These are phyloP conservation scores for Oryzias melastigma DNA, from an alignment of 2,113 vertebrate species.

Conservation along the genomic window DNA sequence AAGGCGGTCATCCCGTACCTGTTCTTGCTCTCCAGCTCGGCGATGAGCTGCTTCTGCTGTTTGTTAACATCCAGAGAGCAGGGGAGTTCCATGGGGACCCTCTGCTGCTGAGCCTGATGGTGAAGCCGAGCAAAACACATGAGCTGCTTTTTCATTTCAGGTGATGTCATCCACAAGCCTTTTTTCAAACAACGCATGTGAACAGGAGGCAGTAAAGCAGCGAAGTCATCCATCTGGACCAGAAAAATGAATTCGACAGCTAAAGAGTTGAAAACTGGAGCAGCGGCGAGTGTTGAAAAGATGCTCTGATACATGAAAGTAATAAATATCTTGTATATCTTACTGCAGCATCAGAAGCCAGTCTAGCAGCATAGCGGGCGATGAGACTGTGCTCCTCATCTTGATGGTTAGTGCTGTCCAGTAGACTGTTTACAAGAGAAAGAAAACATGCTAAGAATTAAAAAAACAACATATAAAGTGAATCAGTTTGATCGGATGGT, in stretches of 20 bases:
- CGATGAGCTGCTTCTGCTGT: constrained; percentile 96
- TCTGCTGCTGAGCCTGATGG: constrained; percentile 84
- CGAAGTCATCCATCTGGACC: constrained; percentile 43
- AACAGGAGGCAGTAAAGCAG: constrained; percentile 32
- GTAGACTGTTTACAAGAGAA: constrained; percentile 79
- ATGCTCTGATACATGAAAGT: constrained; percentile 15
- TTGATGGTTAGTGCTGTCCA: constrained; percentile 89
- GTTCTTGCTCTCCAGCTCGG: constrained; percentile 98
- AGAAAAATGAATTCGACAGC: constrained; percentile 10
- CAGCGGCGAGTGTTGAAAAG: constrained; percentile 18
- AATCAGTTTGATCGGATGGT: constrained; percentile 30
- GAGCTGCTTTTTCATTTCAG: constrained; percentile 31
- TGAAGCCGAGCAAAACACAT: constrained; percentile 56
- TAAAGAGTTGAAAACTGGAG: constrained; percentile 1
- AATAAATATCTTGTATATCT: constrained; percentile 68
- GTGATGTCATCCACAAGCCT: constrained; percentile 52
- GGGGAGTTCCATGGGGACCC: constrained; percentile 87
- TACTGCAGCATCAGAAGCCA: constrained; percentile 94
- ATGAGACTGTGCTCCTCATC: constrained; percentile 98
- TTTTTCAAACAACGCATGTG: constrained; percentile 14
- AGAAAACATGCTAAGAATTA: constrained; percentile 12
- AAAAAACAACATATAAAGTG: constrained; percentile 28
- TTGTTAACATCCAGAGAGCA: constrained; percentile 96
- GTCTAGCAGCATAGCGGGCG: constrained; percentile 94
- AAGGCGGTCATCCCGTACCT: constrained; percentile 81